Percentiles rank a stretch among this genome's conserved stretches.
phyloP scores from a whole-genome alignment of 2,113 vertebrate genomes.

The Prionailurus bengalensis region DNA sequence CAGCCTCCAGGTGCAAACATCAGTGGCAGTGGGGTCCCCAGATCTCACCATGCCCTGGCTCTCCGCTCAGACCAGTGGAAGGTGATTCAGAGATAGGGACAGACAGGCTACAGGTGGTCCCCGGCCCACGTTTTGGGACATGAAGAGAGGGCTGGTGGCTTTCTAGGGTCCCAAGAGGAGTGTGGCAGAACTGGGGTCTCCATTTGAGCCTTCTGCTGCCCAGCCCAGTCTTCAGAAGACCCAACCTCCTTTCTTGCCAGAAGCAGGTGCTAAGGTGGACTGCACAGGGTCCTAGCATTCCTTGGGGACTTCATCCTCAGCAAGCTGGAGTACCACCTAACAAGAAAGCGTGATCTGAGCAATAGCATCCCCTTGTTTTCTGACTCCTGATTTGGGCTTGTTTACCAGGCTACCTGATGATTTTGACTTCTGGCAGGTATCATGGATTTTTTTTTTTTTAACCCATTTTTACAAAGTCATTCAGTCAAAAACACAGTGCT shows the following conservation, averaged over 20 bases:
- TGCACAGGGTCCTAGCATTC: background rate
- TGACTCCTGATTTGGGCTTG: background rate
- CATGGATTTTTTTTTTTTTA: background rate
- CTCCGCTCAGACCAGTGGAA: background rate
- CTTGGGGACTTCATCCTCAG: background rate
- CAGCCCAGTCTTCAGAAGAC: background rate
- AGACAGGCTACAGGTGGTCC: background rate
- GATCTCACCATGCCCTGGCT: background rate
- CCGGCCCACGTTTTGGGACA: background rate
- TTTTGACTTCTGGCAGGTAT: background rate
- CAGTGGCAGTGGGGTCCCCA: background rate
- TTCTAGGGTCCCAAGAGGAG: background rate
- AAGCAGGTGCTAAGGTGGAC: conserved; percentile 29
- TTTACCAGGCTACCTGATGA: conserved; percentile 16
- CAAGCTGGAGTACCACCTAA: background rate
- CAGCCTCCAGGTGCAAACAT: background rate
- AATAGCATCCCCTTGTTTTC: background rate
- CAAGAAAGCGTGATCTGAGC: background rate
- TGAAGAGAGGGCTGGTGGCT: background rate
- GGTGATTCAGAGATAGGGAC: background rate
- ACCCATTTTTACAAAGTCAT: background rate
- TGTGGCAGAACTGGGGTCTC: background rate
- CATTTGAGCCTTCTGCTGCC: background rate
- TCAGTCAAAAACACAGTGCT: background rate
- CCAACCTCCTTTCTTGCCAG: background rate